Conservation (phyloP, 2,113 vertebrate genomes). For the Rhinopomastus cyanomelas region DNA sequence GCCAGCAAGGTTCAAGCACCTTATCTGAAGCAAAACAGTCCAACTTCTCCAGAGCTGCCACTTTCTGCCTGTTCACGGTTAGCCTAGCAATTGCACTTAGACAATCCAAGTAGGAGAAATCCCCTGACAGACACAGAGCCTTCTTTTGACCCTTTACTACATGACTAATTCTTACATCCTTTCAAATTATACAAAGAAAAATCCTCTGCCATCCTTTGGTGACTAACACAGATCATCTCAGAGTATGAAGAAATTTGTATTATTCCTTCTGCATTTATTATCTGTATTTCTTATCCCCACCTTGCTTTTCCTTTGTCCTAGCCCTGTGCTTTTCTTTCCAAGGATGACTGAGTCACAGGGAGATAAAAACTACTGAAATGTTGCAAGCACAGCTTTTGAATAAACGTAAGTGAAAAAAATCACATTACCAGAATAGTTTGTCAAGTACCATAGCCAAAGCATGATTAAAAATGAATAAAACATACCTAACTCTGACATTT, state of each 20-base stretch:
- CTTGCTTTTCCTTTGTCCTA: not conserved
- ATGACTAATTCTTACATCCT: not conserved
- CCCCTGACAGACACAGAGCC: not conserved
- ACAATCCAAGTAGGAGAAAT: not conserved
- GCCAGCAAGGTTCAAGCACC: not conserved
- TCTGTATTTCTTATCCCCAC: not conserved
- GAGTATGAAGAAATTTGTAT: not conserved
- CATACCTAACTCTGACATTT: slow-evolving; percentile 90
- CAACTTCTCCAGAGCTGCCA: not conserved
- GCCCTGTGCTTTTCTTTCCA: not conserved
- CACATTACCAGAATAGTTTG: not conserved
- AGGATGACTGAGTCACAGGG: not conserved
- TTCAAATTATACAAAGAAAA: not conserved
- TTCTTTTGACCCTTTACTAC: not conserved
- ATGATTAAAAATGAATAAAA: slow-evolving; percentile 5
- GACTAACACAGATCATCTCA: not conserved
- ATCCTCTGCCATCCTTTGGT: not conserved
- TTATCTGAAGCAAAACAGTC: not conserved
- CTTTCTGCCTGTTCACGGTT: not conserved
- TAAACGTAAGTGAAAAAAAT: not conserved
- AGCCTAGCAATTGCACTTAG: not conserved
- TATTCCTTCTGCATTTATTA: not conserved
- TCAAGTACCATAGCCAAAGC: not conserved
- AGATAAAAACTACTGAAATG: not conserved
- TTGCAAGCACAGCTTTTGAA: not conserved